phyloP scores from a whole-genome alignment of 2,113 vertebrate genomes.

The Brachyistius frenatus region DNA sequence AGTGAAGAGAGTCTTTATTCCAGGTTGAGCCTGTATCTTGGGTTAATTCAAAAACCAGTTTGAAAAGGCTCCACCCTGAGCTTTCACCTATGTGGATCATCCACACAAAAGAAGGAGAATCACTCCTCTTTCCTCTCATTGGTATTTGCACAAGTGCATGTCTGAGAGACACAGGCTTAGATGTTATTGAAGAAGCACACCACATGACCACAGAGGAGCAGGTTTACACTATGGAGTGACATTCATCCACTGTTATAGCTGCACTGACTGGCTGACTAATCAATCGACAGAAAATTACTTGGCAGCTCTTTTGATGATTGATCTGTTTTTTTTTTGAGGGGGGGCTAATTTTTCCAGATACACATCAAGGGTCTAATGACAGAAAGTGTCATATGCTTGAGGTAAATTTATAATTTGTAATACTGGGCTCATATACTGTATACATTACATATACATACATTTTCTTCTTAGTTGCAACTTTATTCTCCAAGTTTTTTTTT shows the following conservation, averaged over 20 bases:
- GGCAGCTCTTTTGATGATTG: not conserved
- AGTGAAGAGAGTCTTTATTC: slow-evolving; percentile 23
- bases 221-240: not conserved
- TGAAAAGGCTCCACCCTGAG: slow-evolving; percentile 62
- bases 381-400: no score
- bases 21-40: slow-evolving; percentile 23
- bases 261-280: not conserved
- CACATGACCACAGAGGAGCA: not conserved
- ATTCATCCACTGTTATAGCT: not conserved
- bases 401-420: not conserved
- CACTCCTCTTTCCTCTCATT: slow-evolving; percentile 8
- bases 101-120: slow-evolving; percentile 39
- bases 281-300: not conserved
- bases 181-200: slow-evolving; percentile 1
- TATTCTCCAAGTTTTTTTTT: not conserved
- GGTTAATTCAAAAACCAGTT: slow-evolving; percentile 68
- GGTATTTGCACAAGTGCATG: slow-evolving; percentile 10
- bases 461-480: not conserved
- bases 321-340: no score
- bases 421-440: not conserved
- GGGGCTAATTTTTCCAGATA: no score
- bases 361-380: no score
- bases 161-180: not conserved
- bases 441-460: no score
- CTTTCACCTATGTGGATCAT: slow-evolving; percentile 30